Evolutionary conservation across 2,113 vertebrate species (phyloP), one percentile per base, ranked within the genome.

Genomic region (Tiliqua scincoides): DNA sequence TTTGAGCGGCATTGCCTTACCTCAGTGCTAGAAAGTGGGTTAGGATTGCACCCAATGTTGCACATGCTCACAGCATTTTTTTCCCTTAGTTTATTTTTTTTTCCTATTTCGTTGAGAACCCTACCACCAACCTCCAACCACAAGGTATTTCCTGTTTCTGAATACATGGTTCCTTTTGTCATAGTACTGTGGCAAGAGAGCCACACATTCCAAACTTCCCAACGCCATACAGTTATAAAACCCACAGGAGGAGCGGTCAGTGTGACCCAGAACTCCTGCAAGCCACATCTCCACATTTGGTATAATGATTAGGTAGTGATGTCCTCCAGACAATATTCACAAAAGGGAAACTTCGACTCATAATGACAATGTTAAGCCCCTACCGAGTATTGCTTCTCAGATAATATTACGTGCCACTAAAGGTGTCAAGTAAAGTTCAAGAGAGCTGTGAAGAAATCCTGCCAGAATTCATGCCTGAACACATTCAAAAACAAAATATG

Each of bases 351-450:
- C 86, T 88, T 85, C 89, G 87, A 85, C 74, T 89, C 82, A 88
- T 81, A 95, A 95, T 83, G 94, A 95, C 95, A 92, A 94, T 91
- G 94, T 93, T 94, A 96, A 96, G 79, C 65, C 77, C 57, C 94
- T 93, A 91, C 89, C 85, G 82, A 92, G 84, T 77, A 85, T 85
- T 85, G 83, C 89, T 82, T 76, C 91, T 88, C 86, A 92, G 91
- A 93, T 92, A 86, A n/a, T 61, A 92, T 93, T 95, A 94, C 72
- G 88, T 96, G 96, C 94, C 91, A 92, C 92, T 91, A 89, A 89
- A 95, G 93, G 96, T 97, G 97, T 97, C 97, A 97, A 91, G 93
- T 88, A 96, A 95, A 98, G 97, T 97, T 97, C 97, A 97, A 84
- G 91, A 94, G 88, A 94, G 88, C 89, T 95, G 90, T 86, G 94